Percentiles rank a stretch among this genome's conserved stretches.
phyloP scores from a whole-genome alignment of 2,888 invertebrate species.

The Rhopalosiphum nymphaeae region DNA sequence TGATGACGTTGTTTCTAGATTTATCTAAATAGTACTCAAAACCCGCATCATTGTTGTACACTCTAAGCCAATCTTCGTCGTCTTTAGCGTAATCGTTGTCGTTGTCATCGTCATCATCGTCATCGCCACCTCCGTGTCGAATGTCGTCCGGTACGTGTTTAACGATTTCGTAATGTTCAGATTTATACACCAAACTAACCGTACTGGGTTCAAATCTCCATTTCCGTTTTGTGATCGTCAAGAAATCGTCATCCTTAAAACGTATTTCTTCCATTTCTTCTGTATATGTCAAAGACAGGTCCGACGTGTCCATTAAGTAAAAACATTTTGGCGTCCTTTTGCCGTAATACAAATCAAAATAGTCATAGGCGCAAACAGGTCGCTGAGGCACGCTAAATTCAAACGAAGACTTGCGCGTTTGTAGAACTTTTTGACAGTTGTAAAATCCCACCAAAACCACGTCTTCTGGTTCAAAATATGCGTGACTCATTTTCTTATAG shows the following conservation, averaged over 20 bases:
- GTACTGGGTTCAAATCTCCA: background rate
- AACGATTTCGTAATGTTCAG: background rate
- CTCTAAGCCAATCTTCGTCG: background rate
- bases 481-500: background rate
- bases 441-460: slow-evolving; percentile 44
- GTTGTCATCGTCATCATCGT: background rate
- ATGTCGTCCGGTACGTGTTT: background rate
- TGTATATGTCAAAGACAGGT: background rate
- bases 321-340: background rate
- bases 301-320: background rate
- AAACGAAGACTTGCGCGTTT: background rate
- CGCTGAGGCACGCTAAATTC: background rate
- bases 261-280: slow-evolving; percentile 8
- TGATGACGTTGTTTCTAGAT: background rate
- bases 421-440: background rate
- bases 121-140: background rate
- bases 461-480: slow-evolving; percentile 39
- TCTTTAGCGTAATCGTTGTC: background rate
- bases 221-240: background rate
- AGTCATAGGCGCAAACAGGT: background rate
- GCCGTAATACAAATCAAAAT: slow-evolving; percentile 7
- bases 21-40: background rate
- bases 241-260: background rate
- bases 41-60: background rate
- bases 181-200: slow-evolving; percentile 1